A percentile compares a stretch with the other conserved stretches of the same genome.
phyloP scores from a whole-genome alignment of 2,888 invertebrate species.

The Noctua janthe region DNA sequence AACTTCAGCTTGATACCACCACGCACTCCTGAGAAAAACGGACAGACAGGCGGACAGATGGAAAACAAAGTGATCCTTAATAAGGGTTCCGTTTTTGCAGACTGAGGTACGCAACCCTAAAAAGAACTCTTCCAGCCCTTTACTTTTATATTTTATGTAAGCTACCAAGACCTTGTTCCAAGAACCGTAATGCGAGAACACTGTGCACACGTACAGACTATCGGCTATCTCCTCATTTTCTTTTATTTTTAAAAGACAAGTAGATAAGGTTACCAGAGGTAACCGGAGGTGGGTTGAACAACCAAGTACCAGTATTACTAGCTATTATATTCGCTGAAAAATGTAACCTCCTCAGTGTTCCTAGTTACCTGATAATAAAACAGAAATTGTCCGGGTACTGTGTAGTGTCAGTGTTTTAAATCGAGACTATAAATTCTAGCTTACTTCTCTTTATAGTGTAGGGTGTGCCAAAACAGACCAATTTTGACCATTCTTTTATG shows the following conservation, averaged over 20 bases:
- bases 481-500: neutral
- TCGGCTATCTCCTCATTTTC: slow-evolving; percentile 22
- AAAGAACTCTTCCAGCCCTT: neutral
- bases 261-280: slow-evolving; percentile 25
- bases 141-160: slow-evolving; percentile 4
- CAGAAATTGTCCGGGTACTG: slow-evolving; percentile 22
- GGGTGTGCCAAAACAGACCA: slow-evolving; percentile 7
- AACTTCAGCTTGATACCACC: no score
- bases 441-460: neutral
- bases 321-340: slow-evolving; percentile 48
- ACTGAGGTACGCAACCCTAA: no score
- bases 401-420: slow-evolving; percentile 47
- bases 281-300: slow-evolving; percentile 17
- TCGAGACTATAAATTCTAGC: slow-evolving; percentile 39
- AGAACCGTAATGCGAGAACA: slow-evolving; percentile 21
- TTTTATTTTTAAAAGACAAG: slow-evolving; percentile 18
- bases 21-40: no score
- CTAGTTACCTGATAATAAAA: slow-evolving; percentile 42
- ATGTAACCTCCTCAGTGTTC: slow-evolving; percentile 40
- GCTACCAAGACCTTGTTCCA: slow-evolving; percentile 25
- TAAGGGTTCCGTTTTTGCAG: no score
- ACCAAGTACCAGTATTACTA: slow-evolving; percentile 28
- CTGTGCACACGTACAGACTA: slow-evolving; percentile 25
- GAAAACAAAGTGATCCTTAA: no score
- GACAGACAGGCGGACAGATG: no score